Evolutionary conservation across 2,888 invertebrate species (phyloP).

Genomic region (Machimus atricapillus): DNA sequence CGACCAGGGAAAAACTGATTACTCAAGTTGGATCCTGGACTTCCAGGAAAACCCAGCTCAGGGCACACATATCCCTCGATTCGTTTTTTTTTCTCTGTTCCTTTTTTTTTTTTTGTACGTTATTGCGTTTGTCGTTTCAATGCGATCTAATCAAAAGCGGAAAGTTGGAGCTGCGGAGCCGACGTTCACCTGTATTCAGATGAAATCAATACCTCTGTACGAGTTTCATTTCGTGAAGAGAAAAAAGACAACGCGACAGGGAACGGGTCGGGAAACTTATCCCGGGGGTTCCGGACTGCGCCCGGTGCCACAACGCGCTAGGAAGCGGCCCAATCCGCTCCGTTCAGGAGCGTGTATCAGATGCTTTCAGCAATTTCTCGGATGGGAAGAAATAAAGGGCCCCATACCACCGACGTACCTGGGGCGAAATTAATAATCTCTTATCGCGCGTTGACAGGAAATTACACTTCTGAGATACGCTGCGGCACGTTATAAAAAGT

Average conservation of each 20-base stretch:
- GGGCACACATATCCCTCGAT: background rate
- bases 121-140: conserved; percentile 26
- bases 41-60: background rate
- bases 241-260: background rate
- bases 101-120: background rate
- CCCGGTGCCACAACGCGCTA: conserved; percentile 34
- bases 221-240: background rate
- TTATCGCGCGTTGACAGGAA: conserved; percentile 52
- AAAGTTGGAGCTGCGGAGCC: background rate
- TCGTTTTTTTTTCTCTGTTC: background rate
- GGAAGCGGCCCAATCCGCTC: conserved; percentile 47
- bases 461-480: conserved; percentile 52
- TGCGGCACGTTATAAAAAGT: conserved; percentile 45
- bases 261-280: conserved; percentile 3
- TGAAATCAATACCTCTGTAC: background rate
- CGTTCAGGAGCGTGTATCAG: conserved; percentile 44
- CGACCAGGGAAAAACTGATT: background rate
- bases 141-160: conserved; percentile 5
- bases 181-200: background rate
- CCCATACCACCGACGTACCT: conserved; percentile 45
- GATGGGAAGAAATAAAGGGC: conserved; percentile 45
- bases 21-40: background rate
- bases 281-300: conserved; percentile 41
- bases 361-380: conserved; percentile 45
- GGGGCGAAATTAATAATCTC: conserved; percentile 51